Evolutionary conservation across 2,888 invertebrate species (phyloP), one percentile per base, ranked within the genome.

Genomic region (Syrphus vitripennis): DNA sequence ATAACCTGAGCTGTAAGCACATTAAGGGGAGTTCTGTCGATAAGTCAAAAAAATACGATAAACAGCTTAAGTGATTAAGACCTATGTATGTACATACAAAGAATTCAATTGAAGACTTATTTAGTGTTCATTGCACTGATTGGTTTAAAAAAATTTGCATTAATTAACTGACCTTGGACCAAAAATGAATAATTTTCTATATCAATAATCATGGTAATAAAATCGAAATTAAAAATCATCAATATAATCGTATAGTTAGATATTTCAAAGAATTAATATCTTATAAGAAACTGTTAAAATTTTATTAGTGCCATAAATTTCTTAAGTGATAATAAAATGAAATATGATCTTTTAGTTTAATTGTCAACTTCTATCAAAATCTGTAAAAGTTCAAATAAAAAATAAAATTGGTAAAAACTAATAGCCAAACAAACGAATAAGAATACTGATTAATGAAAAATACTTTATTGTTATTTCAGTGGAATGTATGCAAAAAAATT

Each of bases 71-170:
- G 21, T 14, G 6, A 34, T 21, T 59, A 59, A 37, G 19, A 45
- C n/a, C n/a, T 14, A 31, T 10, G 9, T 50, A 55, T 6, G 14
- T 63, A 26, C 3, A 3, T 12, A 9, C 21, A 65, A 65, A 63
- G 0, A 14, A 21, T 19, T 3, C 34, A 67, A 24, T 3, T 34
- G 48, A 21, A 67, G 67, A 67, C 34, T 67, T 67, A 67, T 50
- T 67, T 50, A 42, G 67, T 67, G 67, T 67, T 50, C 67, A 67
- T 50, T 67, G 67, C 67, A 67, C 67, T 67, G 67, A 50, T 67
- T 67, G 50, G 48, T 67, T 19, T 7, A 67, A 7, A n/a, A 2
- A 6, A 48, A 67, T 67, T 34, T 34, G n/a, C 67, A 67, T 67
- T 21, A 67, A 50, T 50, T 67, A 67, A 31, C 1, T 67, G 48